Evolutionary conservation across 1,140 invertebrate species (phyloP).

Genomic region (Hermetia illucens): DNA sequence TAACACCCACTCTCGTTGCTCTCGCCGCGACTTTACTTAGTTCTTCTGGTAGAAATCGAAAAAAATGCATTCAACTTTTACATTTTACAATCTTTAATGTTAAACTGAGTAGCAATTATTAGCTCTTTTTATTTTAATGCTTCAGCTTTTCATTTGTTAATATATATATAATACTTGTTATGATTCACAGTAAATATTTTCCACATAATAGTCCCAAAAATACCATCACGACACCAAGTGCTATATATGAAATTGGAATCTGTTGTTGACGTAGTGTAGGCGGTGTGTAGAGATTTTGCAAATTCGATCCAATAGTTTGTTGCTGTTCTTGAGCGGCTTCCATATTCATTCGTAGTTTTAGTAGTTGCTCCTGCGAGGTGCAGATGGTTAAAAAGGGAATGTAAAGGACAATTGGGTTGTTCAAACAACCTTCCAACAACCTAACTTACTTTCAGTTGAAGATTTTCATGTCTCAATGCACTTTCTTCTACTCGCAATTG

Average conservation of each 20-base stretch:
- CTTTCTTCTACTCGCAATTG: conserved; percentile 59
- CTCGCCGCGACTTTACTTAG: too few species aligned
- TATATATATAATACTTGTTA: too few species aligned
- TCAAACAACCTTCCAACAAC: not conserved
- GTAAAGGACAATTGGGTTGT: conserved; percentile 2
- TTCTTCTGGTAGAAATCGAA: too few species aligned
- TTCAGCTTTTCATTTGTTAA: too few species aligned
- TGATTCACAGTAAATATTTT: conserved; percentile 42
- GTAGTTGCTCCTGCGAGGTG: conserved; percentile 35
- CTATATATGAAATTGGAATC: conserved; percentile 35
- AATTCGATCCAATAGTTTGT: conserved; percentile 7
- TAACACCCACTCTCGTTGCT: too few species aligned
- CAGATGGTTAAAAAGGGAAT: conserved; percentile 6
- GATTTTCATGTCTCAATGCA: conserved; percentile 63
- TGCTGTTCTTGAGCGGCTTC: conserved; percentile 21
- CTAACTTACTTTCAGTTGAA: conserved; percentile 55
- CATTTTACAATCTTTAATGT: too few species aligned
- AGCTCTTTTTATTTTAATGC: too few species aligned
- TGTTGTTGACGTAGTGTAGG: conserved; percentile 27
- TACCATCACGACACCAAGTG: conserved; percentile 36
- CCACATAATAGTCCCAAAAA: conserved; percentile 39
- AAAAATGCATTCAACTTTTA: too few species aligned
- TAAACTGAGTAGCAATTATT: too few species aligned
- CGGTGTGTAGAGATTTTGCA: conserved; percentile 29
- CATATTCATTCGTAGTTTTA: conserved; percentile 33